Evolutionary conservation across 2,888 invertebrate genomes (phyloP).

Genomic region (Pantelozetes paolii): DNA sequence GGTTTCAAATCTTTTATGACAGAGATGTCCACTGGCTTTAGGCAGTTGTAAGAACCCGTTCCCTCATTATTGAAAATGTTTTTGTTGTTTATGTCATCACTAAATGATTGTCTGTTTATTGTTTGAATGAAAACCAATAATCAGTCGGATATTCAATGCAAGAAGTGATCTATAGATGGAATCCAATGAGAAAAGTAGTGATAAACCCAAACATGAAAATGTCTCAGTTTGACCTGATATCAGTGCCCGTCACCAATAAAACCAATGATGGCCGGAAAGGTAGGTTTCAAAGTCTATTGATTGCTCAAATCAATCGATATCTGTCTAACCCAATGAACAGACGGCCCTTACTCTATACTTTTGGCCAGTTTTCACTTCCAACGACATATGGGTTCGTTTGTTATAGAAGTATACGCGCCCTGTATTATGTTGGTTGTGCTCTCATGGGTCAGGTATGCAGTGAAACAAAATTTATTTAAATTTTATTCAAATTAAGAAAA

Average conservation of each 20-base stretch:
- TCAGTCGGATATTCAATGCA: slow-evolving; percentile 81
- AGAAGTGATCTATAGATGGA: slow-evolving; percentile 83
- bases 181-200: slow-evolving; percentile 64
- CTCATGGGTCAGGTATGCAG: slow-evolving; percentile 54
- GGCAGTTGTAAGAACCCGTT: slow-evolving; percentile 72
- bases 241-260: slow-evolving; percentile 60
- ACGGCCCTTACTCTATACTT: slow-evolving; percentile 52
- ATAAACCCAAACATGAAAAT: slow-evolving; percentile 86
- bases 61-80: not conserved
- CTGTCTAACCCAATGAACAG: no score
- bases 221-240: slow-evolving; percentile 88
- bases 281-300: not conserved
- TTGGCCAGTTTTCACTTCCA: slow-evolving; percentile 71
- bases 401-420: slow-evolving; percentile 58
- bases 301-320: not conserved
- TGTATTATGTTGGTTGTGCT: slow-evolving; percentile 57
- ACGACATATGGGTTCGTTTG: slow-evolving; percentile 73
- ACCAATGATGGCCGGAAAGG: slow-evolving; percentile 8
- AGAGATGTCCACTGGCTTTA: slow-evolving; percentile 80
- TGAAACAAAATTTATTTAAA: no score
- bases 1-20: not conserved
- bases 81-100: slow-evolving; percentile 49
- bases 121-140: not conserved
- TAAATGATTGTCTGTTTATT: slow-evolving; percentile 37
- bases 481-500: no score